A percentile compares a stretch with the other conserved stretches of the same genome.
Conservation (phyloP, 2,113 vertebrate genomes). For the Steatornis caripensis region DNA sequence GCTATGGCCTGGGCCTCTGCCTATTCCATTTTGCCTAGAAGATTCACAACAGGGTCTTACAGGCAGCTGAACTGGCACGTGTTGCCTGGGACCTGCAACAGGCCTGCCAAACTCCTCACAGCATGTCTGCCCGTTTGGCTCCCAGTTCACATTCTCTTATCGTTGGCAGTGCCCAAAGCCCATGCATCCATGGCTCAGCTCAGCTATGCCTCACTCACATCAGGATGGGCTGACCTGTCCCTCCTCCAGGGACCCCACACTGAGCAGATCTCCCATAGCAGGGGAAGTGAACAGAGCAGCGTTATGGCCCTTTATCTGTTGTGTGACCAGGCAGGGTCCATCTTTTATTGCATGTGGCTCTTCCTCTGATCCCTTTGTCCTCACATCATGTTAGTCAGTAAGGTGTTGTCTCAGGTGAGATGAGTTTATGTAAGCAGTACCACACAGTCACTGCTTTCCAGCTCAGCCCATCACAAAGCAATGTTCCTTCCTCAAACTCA, state of each 20-base stretch:
- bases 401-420: background rate
- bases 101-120: background rate
- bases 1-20: background rate
- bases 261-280: rapidly evolving
- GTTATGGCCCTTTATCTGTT: background rate
- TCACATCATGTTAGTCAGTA: rapidly evolving
- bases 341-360: background rate
- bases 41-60: background rate
- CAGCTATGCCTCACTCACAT: rapidly evolving
- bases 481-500: background rate
- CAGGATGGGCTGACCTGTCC: background rate
- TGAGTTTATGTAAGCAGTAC: background rate
- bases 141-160: rapidly evolving
- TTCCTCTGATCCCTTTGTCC: background rate
- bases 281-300: rapidly evolving
- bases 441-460: background rate
- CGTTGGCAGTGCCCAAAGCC: rapidly evolving
- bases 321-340: background rate
- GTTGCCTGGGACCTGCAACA: background rate
- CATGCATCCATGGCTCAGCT: background rate
- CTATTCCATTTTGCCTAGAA: background rate
- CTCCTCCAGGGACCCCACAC: background rate
- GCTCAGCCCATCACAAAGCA: background rate
- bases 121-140: rapidly evolving
- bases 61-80: background rate